phyloP scores from a whole-genome alignment of 2,888 invertebrate species.

The Arrhopalites spinosus region DNA sequence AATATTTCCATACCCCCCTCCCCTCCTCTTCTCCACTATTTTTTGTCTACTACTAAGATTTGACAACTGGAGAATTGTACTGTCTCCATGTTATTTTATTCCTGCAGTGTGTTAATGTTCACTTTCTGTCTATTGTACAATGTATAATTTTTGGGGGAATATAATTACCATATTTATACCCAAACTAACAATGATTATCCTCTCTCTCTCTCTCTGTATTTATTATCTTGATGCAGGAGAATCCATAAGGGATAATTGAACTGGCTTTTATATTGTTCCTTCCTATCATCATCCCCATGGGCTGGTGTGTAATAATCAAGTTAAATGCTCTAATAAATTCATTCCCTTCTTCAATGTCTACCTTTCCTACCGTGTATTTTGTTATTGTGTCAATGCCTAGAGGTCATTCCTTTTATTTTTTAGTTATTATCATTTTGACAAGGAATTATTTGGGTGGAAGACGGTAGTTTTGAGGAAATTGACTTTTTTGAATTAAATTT shows the following conservation, averaged over 20 bases:
- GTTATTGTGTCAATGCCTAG: too few relatives aligned
- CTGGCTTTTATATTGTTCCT: not conserved
- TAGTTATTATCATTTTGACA: too few relatives aligned
- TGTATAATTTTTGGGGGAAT: not conserved
- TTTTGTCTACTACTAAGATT: not conserved
- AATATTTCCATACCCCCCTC: constrained; percentile 13
- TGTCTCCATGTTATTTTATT: too few relatives aligned
- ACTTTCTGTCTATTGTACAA: too few relatives aligned
- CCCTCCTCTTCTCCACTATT: not conserved
- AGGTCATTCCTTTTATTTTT: too few relatives aligned
- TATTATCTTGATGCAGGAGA: not conserved
- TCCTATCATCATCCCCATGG: not conserved
- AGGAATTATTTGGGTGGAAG: too few relatives aligned
- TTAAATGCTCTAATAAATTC: constrained; percentile 6
- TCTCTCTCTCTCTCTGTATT: not conserved
- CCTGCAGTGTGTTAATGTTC: too few relatives aligned
- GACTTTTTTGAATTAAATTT: too few relatives aligned
- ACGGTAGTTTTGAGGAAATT: too few relatives aligned
- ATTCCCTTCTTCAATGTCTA: not conserved
- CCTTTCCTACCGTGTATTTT: too few relatives aligned
- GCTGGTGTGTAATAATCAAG: not conserved
- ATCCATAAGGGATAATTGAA: not conserved
- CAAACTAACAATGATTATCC: not conserved
- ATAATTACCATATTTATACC: constrained; percentile 14
- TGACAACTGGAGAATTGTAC: too few relatives aligned